These are phyloP conservation scores for Stictonetta naevosa DNA, from an alignment of 2,113 vertebrate genomes.

Conservation along the genomic window DNA sequence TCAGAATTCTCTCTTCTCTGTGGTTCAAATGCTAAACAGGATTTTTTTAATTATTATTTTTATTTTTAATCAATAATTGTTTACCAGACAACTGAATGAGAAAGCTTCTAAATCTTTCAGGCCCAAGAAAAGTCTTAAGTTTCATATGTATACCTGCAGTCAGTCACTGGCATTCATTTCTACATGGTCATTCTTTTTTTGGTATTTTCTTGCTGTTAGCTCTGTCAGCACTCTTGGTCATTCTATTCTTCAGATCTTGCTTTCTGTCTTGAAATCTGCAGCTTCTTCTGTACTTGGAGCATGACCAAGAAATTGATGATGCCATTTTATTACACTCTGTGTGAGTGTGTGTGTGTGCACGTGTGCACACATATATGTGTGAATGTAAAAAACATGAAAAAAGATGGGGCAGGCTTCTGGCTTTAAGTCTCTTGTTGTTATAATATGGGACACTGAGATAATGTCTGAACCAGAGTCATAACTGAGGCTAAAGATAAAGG, in stretches of 20 bases:
- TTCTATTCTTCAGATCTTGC: neutral
- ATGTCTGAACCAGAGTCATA: neutral
- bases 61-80: neutral
- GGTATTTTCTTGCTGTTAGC: fast-evolving
- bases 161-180: fast-evolving
- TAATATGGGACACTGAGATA: neutral
- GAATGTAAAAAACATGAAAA: neutral
- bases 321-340: neutral
- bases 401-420: neutral
- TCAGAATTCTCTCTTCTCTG: neutral
- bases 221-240: neutral
- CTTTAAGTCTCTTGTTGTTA: neutral
- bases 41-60: neutral
- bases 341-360: neutral
- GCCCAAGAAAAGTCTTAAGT: neutral
- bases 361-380: neutral
- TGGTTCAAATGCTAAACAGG: neutral
- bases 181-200: neutral
- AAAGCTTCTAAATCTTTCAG: neutral
- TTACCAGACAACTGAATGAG: neutral
- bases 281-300: neutral
- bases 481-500: neutral
- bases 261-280: neutral
- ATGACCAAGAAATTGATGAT: neutral
- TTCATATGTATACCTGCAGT: neutral